Evolutionary conservation across 2,113 vertebrate species (phyloP), one percentile per base, ranked within the genome.

Genomic region (Dasypus novemcinctus): DNA sequence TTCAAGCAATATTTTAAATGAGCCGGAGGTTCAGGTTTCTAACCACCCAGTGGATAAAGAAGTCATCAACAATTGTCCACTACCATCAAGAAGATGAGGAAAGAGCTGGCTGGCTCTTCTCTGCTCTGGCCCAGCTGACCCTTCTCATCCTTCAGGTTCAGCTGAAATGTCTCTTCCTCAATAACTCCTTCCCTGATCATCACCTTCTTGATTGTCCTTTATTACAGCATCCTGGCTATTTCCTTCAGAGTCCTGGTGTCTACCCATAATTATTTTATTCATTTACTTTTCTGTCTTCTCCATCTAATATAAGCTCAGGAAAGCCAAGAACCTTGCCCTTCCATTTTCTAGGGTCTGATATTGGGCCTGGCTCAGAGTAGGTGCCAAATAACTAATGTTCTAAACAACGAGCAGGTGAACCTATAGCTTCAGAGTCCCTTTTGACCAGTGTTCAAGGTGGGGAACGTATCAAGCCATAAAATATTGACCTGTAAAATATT

Each of bases 401-500:
- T 64, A 52, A 74, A 57, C 2, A n/a, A 31, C 74, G 79, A 71
- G 49, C 85, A 86, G 78, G 68, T 52, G 88, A 92, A 88, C 90
- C 92, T 71, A 1, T 6, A 14, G 7, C 66, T 57, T 69, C 36
- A 1, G 43, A 64, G 20, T n/a, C 66, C 23, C 27, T 20, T 0
- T 20, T 71, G 43, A 71, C 92, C 49, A 8, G 59, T 90, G 25
- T 71, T 93, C 52, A 68, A 95, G 94, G 69, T 29, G 1, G 27
- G 17, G n/a, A 21, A 18, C 89, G 46, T 23, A 90, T 75, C 23
- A 52, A 86, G 84, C 94, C 93, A 63, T 96, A 93, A 96, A 87
- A 61, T 52, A 31, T 88, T 94, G 75, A 95, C 96, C 92, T 97
- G 87, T 87, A 97, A 96, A 72, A 93, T 94, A 68, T 74, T 87